phyloP scores from a whole-genome alignment of 2,797 vertebrate species.

The Agapornis canus region DNA sequence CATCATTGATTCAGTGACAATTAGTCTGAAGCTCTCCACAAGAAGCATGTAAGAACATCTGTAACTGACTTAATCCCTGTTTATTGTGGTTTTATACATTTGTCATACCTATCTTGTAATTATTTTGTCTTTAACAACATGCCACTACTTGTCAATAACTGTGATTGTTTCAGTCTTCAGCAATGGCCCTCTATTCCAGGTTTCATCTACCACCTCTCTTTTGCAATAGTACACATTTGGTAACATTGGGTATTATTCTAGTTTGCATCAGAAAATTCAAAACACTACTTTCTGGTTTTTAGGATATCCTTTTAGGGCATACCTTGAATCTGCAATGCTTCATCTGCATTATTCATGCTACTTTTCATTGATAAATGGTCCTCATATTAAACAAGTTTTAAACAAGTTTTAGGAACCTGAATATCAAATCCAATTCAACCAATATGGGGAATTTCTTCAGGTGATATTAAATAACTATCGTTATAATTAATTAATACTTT shows the following conservation, averaged over 20 bases:
- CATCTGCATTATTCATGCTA: neutral
- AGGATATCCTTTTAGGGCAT: neutral
- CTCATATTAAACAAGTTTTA: neutral
- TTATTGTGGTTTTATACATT: neutral
- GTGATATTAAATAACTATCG: constrained; percentile 6
- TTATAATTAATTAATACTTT: constrained; percentile 21
- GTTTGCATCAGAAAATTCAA: neutral
- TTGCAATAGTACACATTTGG: neutral
- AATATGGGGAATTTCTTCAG: neutral
- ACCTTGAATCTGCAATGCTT: neutral
- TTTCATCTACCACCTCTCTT: neutral
- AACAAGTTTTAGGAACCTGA: neutral
- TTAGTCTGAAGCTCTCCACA: neutral
- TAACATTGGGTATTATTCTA: neutral
- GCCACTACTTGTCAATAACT: neutral
- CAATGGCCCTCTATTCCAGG: neutral
- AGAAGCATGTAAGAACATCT: neutral
- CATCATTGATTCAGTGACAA: neutral
- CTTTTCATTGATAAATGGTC: neutral
- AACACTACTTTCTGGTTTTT: neutral
- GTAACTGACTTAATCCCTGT: neutral
- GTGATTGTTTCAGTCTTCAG: neutral
- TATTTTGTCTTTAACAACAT: neutral
- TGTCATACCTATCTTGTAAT: neutral
- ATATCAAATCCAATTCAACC: neutral